Evolutionary conservation across 2,113 vertebrate genomes (phyloP), one percentile per base, ranked within the genome.

Genomic region (Todiramphus saurophagus): DNA sequence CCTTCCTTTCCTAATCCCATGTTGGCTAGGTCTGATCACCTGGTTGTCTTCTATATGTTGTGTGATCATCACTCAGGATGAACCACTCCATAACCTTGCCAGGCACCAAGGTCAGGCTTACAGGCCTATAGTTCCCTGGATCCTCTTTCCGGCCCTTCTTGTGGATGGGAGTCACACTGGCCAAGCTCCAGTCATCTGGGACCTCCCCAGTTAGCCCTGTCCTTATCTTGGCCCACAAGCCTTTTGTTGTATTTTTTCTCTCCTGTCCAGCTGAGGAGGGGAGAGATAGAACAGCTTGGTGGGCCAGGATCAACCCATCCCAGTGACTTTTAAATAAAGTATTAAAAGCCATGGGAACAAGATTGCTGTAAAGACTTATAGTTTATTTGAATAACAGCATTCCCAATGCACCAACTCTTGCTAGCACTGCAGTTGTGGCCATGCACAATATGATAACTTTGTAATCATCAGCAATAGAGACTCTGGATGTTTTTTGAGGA

Each of bases 391-490:
- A 73, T 86, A 89, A 83, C 75, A 94, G 92, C 66, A 81, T 58
- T 85, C 89, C 77, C 8, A 12, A 75, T 3, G 3, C 56, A 51
- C 15, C 0, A 16, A 75, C 60, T 94, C 93, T 64, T 84, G 53
- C 89, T 94, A 59, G 27, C 81, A 82, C 3, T 83, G 78, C 93
- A 78, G 77, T 84, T 89, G 90, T 68, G 93, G 81, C 67, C 73
- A 75, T 33, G 51, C 83, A 93, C 60, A 89, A 46, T 75, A 63
- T 69, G 70, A 96, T 91, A 96, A 92, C 87, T 95, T 94, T 77
- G 94, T 87, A 97, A 94, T 97, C 46, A 79, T 15, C 10, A 23
- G 51, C 90, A 95, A 96, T 33, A 96, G 80, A 96, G 83, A 82
- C 72, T 70, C 41, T 84, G 78, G 83, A 82, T 93, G 53, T 62